Evolutionary conservation across 2,113 vertebrate species (phyloP).

Genomic region (Notiomystis cincta): DNA sequence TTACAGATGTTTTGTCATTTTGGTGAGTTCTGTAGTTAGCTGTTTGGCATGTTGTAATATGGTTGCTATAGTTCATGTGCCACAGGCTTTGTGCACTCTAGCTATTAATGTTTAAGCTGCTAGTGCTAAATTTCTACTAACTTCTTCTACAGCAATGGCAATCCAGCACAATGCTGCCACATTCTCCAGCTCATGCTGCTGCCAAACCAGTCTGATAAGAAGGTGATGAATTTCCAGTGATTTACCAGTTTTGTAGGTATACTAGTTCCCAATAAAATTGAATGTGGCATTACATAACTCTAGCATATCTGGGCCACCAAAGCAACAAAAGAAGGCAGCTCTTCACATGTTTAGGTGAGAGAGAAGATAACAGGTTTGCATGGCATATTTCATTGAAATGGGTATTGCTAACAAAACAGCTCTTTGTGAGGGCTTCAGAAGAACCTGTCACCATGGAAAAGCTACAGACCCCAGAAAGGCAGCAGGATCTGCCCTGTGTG

Average conservation of each 20-base stretch:
- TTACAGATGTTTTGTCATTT: background rate
- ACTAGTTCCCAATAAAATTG: background rate
- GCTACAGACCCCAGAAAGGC: background rate
- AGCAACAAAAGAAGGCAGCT: background rate
- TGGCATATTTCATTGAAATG: background rate
- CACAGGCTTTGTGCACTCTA: background rate
- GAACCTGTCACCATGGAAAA: background rate
- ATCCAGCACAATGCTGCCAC: background rate
- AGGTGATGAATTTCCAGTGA: background rate
- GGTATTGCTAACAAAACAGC: background rate
- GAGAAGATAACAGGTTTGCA: background rate
- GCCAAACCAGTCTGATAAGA: background rate
- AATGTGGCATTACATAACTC: background rate
- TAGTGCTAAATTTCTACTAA: background rate
- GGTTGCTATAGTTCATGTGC: background rate
- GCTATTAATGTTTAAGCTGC: background rate
- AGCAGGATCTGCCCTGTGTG: background rate
- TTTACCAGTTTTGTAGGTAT: background rate
- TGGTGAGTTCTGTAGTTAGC: background rate
- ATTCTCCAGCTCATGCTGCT: background rate
- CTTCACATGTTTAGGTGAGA: background rate
- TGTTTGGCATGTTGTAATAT: background rate
- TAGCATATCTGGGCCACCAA: background rate
- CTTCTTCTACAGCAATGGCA: background rate
- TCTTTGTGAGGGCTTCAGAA: constrained; percentile 27